Evolutionary conservation across 2,113 vertebrate genomes (phyloP), one percentile per base, ranked within the genome.

Genomic region (Fregetta grallaria): DNA sequence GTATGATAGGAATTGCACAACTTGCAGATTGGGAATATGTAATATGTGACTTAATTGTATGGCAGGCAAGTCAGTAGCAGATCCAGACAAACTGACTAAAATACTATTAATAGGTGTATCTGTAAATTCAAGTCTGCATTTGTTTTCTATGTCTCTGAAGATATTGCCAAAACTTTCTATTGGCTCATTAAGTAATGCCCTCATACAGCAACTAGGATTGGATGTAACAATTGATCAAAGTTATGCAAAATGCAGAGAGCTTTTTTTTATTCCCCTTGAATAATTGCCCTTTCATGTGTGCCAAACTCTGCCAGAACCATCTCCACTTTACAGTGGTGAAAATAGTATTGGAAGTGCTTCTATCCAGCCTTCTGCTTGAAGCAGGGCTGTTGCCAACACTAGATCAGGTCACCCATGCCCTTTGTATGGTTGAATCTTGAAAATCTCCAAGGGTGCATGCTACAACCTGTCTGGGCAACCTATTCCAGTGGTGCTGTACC

Each of bases 141-240:
- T 55, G 8, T 55, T 81, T 86, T 42, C n/a, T 55, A 1, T 42
- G 21, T 66, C 22, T 59, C 7, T 61, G 67, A 66, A 92, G 75
- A 47, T 36, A 55, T 15, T 42, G 40, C 40, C 21, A 55, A 36
- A 61, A 27, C 53, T 68, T 66, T 45, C 15, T 56, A 36, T 14
- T 2, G 2, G 15, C 68, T 21, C n/a, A 17, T 55, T 62, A 55
- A 59, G 9, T n/a, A 59, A 32, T 55, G 26, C 53, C 26, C 12
- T 74, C 1, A 0, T 18, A 55, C 13, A 49, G 47, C 49, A 79
- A 34, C 19, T 72, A 2, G 1, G 15, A 30, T 62, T 80, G n/a
- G 27, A 52, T 45, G 34, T 59, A 66, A 34, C 32, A 65, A 19
- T 58, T 66, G 34, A 40, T 67, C 25, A 86, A 73, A 65, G 45